phyloP scores from a whole-genome alignment of 2,113 vertebrate genomes.

The Macquaria ambigua region DNA sequence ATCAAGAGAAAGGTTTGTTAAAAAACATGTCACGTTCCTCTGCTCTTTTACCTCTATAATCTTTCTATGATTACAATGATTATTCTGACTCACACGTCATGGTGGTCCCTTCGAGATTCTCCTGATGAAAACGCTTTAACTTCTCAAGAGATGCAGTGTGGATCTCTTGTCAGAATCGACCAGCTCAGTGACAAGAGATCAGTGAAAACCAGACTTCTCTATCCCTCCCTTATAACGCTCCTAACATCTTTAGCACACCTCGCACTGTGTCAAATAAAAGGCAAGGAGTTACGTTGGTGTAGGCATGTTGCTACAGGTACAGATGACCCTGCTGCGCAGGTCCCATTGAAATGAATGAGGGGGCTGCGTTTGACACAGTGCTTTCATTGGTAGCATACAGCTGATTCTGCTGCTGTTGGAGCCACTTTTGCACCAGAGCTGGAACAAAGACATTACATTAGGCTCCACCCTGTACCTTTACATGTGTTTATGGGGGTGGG shows the following conservation, averaged over 20 bases:
- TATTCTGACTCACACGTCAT: not conserved
- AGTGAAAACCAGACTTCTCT: not conserved
- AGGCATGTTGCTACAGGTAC: not conserved
- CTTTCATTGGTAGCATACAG: not conserved
- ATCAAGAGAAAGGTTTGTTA: not conserved
- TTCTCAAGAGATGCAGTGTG: not conserved
- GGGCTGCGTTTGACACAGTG: not conserved
- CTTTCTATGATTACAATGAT: slow-evolving; percentile 13
- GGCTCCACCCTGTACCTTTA: not conserved
- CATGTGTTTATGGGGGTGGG: not conserved
- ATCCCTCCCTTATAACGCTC: not conserved
- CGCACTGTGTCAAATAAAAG: not conserved
- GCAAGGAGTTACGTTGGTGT: not conserved
- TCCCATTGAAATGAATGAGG: not conserved
- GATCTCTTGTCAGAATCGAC: not conserved
- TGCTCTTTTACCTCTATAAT: slow-evolving; percentile 8
- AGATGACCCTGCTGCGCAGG: not conserved
- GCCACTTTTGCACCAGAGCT: not conserved
- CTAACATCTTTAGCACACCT: not conserved
- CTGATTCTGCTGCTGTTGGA: not conserved
- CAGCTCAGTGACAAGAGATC: not conserved
- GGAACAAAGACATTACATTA: not conserved
- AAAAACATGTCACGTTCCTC: not conserved
- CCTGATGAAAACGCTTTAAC: not conserved
- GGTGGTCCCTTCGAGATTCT: slow-evolving; percentile 4